phyloP scores from a whole-genome alignment of 2,888 invertebrate species.

The Ormyrus nitidulus region DNA sequence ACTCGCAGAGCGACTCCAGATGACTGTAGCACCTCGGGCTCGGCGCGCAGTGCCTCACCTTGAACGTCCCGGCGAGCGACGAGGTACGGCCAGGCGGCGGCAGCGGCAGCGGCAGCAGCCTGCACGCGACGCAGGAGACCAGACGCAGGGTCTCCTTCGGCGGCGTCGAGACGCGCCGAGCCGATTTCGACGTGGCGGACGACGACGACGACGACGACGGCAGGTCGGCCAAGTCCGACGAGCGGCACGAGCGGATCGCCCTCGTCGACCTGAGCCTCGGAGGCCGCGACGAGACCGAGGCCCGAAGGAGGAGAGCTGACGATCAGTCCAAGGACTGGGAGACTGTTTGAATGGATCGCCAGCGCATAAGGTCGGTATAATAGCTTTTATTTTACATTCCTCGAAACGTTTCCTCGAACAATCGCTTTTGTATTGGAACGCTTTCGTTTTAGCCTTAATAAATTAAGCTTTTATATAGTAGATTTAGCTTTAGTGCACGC shows the following conservation, averaged over 20 bases:
- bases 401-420: too few relatives aligned
- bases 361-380: too few relatives aligned
- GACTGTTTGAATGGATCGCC: background rate
- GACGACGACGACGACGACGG: background rate
- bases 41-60: constrained; percentile 60
- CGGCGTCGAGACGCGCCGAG: constrained; percentile 31
- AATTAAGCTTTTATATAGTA: too few relatives aligned
- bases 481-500: too few relatives aligned
- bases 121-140: background rate
- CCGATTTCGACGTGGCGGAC: background rate
- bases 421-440: too few relatives aligned
- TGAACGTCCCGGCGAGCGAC: constrained; percentile 23
- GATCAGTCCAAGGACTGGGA: background rate
- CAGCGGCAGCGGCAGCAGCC: background rate
- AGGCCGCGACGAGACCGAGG: background rate
- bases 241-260: constrained; percentile 10
- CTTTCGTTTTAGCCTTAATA: too few relatives aligned
- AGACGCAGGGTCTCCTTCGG: constrained; percentile 48
- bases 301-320: background rate
- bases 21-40: constrained; percentile 70
- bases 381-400: too few relatives aligned
- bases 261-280: constrained; percentile 1
- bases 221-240: too few relatives aligned
- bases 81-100: background rate
- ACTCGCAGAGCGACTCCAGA: constrained; percentile 72